A percentile compares a stretch with the other conserved stretches of the same genome.
These are phyloP conservation scores for Promerops cafer DNA, from an alignment of 2,113 vertebrate genomes.

Conservation along the genomic window DNA sequence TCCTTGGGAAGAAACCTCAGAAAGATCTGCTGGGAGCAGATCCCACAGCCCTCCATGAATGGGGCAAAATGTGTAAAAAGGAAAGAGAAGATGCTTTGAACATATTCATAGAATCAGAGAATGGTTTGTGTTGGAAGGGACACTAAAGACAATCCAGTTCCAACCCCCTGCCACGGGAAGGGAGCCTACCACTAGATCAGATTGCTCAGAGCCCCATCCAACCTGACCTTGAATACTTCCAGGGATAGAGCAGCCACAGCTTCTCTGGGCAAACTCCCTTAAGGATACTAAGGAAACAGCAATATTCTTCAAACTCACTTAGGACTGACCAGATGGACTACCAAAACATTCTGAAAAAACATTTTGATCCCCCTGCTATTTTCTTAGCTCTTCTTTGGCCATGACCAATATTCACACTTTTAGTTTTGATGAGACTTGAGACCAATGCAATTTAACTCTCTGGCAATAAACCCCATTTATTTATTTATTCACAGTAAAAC, in stretches of 20 bases:
- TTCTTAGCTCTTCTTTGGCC: not conserved
- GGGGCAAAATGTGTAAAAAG: not conserved
- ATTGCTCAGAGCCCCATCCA: not conserved
- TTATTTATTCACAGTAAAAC: not conserved
- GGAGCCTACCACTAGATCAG: not conserved
- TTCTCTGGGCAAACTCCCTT: not conserved
- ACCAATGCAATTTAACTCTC: not conserved
- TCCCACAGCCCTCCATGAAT: not conserved
- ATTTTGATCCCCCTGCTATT: rapidly evolving
- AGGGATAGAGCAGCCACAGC: not conserved
- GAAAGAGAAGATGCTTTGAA: not conserved
- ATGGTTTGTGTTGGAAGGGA: not conserved
- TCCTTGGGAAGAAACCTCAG: not conserved
- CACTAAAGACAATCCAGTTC: not conserved
- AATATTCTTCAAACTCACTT: not conserved
- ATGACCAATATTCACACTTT: not conserved
- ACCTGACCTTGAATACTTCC: not conserved
- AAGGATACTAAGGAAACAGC: not conserved
- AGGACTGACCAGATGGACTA: not conserved
- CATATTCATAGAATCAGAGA: not conserved
- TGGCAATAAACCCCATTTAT: not conserved
- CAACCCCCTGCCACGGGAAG: not conserved
- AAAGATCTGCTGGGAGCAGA: not conserved
- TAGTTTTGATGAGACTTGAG: not conserved
- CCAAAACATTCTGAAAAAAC: not conserved